Evolutionary conservation across 2,113 vertebrate genomes (phyloP), one percentile per base, ranked within the genome.

Genomic region (Ardeotis arabs): DNA sequence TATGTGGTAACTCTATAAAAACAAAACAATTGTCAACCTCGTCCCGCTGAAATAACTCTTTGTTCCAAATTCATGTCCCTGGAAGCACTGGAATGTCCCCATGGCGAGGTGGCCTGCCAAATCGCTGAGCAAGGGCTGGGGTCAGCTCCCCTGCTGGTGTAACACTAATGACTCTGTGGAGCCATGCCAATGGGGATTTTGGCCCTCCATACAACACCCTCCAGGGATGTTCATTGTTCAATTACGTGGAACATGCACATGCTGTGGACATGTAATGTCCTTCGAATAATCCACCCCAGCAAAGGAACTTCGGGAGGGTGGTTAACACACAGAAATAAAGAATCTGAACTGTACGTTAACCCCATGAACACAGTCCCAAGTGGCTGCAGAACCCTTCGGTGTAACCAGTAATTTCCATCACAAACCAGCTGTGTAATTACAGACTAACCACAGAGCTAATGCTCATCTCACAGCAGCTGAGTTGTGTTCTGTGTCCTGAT

Each of bases 1-100:
- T 93, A 66, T 86, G 84, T 83, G 89, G 92, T 94, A 93, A 94
- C 56, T 85, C 50, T 81, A 87, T 94, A 74, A 93, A 96, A 97
- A 90, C 52, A 81, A 97, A 95, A 77, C 85, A 93, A 78, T 79
- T 93, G 67, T 89, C 80, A 96, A 24, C 33, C n/a, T 90, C 8
- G 0, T 93, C 77, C 56, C 4, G 2, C 75, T 87, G 80, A 93
- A 96, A 89, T 59, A 92, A 73, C 44, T 85, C 49, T 87, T 66
- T 56, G 49, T 84, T 96, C 68, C 83, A 91, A 90, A 89, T 39
- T 50, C 62, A 59, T 0, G 18, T 84, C 74, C 80, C 74, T 92
- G 70, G 67, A 92, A 94, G 82, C 0, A 0, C 52, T 19, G 85
- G 73, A 93, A 92, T 64, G 79, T 92, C 86, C 58, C 87, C n/a